phyloP scores from a whole-genome alignment of 2,888 invertebrate species.

The Rhamphomyia laevipes region DNA sequence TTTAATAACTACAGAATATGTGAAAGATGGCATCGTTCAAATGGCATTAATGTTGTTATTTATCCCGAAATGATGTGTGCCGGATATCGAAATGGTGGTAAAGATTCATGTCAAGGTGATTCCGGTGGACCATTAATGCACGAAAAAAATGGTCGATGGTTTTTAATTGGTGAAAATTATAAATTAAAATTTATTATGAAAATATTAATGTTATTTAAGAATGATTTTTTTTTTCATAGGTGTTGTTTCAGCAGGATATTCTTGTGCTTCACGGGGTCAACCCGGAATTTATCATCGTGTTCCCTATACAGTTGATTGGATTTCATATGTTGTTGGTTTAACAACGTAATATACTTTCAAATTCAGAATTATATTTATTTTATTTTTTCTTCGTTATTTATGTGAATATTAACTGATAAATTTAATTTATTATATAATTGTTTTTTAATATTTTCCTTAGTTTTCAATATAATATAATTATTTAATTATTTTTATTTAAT shows the following conservation, averaged over 20 bases:
- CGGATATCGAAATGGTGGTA: constrained; percentile 76
- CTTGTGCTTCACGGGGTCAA: constrained; percentile 85
- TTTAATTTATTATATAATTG: too few relatives aligned
- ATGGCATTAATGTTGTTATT: constrained; percentile 55
- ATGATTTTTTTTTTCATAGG: constrained; percentile 35
- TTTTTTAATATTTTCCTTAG: too few relatives aligned
- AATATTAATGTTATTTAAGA: neutral
- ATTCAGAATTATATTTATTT: too few relatives aligned
- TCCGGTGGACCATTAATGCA: constrained; percentile 80
- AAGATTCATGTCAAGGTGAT: constrained; percentile 50
- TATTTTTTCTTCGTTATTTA: too few relatives aligned
- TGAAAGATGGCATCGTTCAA: constrained; percentile 52
- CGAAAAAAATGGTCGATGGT: constrained; percentile 78
- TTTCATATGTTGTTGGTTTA: constrained; percentile 48
- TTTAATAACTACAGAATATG: constrained; percentile 37
- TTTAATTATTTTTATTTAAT: too few relatives aligned
- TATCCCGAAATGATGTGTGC: constrained; percentile 95
- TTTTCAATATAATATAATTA: too few relatives aligned
- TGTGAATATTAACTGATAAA: too few relatives aligned
- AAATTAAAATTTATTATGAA: neutral
- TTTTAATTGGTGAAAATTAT: constrained; percentile 48
- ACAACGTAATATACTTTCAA: constrained; percentile 26
- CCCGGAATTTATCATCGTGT: constrained; percentile 91
- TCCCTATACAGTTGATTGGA: constrained; percentile 90
- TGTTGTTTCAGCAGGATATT: constrained; percentile 87